Evolutionary conservation across 1,140 invertebrate species (phyloP), one percentile per base, ranked within the genome.

Genomic region (Cotesia typhae): DNA sequence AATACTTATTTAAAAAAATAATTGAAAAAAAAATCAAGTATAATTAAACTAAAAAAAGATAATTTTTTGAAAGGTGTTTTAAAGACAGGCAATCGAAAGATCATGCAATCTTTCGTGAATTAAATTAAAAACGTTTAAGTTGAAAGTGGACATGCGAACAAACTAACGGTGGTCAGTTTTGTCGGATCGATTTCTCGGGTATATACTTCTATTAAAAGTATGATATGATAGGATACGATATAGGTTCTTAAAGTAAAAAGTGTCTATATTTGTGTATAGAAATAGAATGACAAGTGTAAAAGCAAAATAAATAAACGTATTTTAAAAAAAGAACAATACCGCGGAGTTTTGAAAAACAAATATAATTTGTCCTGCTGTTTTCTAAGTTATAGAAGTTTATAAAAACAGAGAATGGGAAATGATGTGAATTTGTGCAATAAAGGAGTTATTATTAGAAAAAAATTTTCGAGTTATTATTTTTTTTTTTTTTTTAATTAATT

Each of bases 121-220:
- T 47, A 6, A 47, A 47, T 47, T 47, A 60, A 53, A 52, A 67
- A 57, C 37, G 51, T 47, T 52, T 36, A 12, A 64, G 57, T 28
- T 14, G 35, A 55, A 60, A 60, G 53, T 69, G 55, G 67, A 71
- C 35, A 52, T 71, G 53, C 64, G 36, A 60, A 17, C 64, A 28
- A 47, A 47, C 41, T 47, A 10, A 47, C 41, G 5, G 51, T 67
- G 70, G 64, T 72, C 70, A 72, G 63, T 67, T 17, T 36, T 6
- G n/a, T 69, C n/a, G 64, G 55, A 72, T 72, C 70, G 64, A 72
- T 72, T 67, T 60, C 63, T 60, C 67, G 37, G 53, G 51, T 71
- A 65, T 71, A 71, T 35, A 35, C 52, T 41, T 35, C 64, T 57
- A 35, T 53, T 12, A 28, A 47, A 63, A n/a, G 37, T 35, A 4